Conservation (phyloP, 2,888 invertebrate species). For the Heliconius cydno region DNA sequence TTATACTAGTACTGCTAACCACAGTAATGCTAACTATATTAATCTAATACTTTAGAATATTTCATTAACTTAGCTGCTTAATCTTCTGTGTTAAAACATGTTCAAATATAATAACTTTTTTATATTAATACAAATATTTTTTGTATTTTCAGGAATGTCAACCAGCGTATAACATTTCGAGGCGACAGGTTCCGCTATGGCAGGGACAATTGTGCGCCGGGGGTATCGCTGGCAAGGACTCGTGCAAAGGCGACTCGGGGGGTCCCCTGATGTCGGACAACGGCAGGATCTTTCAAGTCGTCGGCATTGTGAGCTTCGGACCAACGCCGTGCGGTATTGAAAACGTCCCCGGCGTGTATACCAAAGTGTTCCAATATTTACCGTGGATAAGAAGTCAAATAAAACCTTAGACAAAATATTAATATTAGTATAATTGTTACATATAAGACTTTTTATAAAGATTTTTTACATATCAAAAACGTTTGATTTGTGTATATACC, state of each 20-base stretch:
- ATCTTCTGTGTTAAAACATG: background rate
- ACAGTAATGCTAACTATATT: background rate
- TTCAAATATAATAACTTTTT: too few relatives aligned
- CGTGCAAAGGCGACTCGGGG: constrained; percentile 86
- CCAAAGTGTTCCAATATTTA: constrained; percentile 81
- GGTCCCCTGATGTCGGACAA: constrained; percentile 83
- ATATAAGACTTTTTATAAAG: constrained; percentile 26
- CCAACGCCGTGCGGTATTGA: constrained; percentile 84
- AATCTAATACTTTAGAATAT: background rate
- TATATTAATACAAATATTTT: background rate
- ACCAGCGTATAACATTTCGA: constrained; percentile 50
- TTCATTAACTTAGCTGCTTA: background rate
- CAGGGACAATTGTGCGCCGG: constrained; percentile 82
- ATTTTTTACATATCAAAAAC: background rate
- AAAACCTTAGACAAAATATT: constrained; percentile 49
- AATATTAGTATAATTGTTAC: constrained; percentile 17
- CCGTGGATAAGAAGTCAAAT: constrained; percentile 82
- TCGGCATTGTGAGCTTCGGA: constrained; percentile 86
- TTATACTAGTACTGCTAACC: background rate
- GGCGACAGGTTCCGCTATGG: constrained; percentile 54
- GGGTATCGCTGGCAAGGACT: constrained; percentile 81
- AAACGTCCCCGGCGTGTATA: constrained; percentile 86
- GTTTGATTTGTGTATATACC: background rate
- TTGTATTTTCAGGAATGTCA: constrained; percentile 55
- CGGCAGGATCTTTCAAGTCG: constrained; percentile 55